Evolutionary conservation across 2,888 invertebrate genomes (phyloP), one percentile per base, ranked within the genome.

Genomic region (Chymomyza procnemis): DNA sequence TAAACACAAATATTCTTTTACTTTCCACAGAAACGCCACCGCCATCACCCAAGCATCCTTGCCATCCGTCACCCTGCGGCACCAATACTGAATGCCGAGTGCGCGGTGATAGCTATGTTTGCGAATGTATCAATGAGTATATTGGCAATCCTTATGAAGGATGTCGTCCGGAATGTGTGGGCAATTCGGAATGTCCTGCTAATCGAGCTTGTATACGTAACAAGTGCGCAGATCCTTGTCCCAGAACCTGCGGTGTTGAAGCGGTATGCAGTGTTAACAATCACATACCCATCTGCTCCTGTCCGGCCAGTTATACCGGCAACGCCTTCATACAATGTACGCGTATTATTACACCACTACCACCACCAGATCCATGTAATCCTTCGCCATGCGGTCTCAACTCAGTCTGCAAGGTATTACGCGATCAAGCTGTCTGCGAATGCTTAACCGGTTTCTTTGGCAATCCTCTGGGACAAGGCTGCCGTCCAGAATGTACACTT

Each of bases 141-240:
- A 93, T 93, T 73, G 96, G 96, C 21, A 95, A 95, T 90, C 95
- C 96, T 0, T 95, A 95, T 88, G 93, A 94, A 72, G 93, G 93
- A 54, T 95, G 95, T 86, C 93, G 95, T 75, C 97, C 97, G 0
- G 97, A 97, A 90, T 97, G 97, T 90, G 92, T 97, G 16, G 94
- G 95, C 64, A 97, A 97, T 88, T 94, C 95, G 0, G 97, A 97
- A 87, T 97, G 97, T 90, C 93, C 96, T 0, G 93, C 95, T 57
- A 94, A 96, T 75, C 94, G 94, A 77, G 95, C 96, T 9, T 97
- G 97, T 88, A 95, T 96, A 85, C 93, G 94, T 16, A 95, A 95
- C 76, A 95, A 95, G 88, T 97, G 97, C 85, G 92, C 93, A 69
- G 96, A 97, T 91, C 97, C 97, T 26, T 96, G 96, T 84, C 92